phyloP scores from a whole-genome alignment of 30 jellyfish, hydroid and myxozoan genomes.

The Aurelia sp. region DNA sequence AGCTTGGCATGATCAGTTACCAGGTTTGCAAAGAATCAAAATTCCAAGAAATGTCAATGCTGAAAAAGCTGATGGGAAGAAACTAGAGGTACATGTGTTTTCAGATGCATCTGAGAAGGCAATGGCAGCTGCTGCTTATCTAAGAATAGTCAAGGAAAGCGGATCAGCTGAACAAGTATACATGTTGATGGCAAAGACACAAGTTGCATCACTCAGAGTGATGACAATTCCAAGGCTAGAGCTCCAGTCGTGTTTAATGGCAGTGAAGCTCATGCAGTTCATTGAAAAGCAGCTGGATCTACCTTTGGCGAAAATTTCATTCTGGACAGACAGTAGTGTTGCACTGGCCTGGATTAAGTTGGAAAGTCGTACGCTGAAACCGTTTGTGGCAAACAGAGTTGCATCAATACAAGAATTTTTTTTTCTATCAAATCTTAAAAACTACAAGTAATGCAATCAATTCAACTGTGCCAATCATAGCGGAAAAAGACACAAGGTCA shows the following conservation, averaged over 20 bases:
- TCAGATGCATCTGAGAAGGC: conserved; percentile 71
- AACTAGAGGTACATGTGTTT: conserved; percentile 39
- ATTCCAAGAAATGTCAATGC: conserved; percentile 35
- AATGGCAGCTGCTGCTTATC: conserved; percentile 49
- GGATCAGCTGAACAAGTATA: conserved; percentile 25
- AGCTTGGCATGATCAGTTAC: conserved; percentile 34
- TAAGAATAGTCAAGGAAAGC: conserved; percentile 10
- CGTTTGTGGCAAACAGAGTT: conserved; percentile 64
- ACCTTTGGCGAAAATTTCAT: conserved; percentile 13
- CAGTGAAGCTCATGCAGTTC: conserved; percentile 29
- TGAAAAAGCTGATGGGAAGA: conserved; percentile 25
- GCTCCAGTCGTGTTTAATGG: conserved; percentile 52
- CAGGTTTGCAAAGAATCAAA: conserved; percentile 25
- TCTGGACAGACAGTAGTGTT: conserved; percentile 59
- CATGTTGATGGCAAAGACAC: conserved; percentile 55
- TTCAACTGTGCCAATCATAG: too few species aligned
- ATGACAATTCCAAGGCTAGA: conserved; percentile 54
- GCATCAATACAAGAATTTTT: conserved; percentile 31
- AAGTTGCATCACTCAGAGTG: background rate
- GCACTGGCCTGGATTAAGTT: conserved; percentile 3
- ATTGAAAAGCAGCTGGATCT: conserved; percentile 14
- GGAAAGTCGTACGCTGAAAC: conserved; percentile 18
- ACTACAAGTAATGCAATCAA: too few species aligned
- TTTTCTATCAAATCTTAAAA: too few species aligned
- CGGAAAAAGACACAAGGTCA: too few species aligned